Base-by-base conservation (phyloP, 2,113 vertebrate genomes). In the Isurus oxyrinchus region DNA sequence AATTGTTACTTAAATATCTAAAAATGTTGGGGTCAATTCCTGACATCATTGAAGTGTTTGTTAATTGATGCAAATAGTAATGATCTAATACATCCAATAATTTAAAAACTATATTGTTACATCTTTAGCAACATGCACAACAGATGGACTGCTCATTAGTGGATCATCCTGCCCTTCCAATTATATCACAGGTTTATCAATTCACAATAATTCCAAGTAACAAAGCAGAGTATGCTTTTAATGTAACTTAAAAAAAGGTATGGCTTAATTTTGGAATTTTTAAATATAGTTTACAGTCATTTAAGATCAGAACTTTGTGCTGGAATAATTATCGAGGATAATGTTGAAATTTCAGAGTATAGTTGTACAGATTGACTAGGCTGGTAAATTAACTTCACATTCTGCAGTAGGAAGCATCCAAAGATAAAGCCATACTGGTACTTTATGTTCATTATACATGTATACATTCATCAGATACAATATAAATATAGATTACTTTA, bases 401-500 rank as follows among this genome's bases (percentile, higher is more conserved):
- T 23, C 35, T n/a, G 44, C 59, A 87, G 23, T 2, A 44, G 31
- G 16, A 86, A 25, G 3, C 3, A 55, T 59, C 44, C n/a, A 90
- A 63, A 69, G 57, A 5, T 96, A 10, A 23, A 96, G 23, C 8
- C 55, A 4, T 49, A 53, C 13, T 55, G 63, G 7, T 35, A 53
- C 27, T 67, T 40, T 96, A 94, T 67, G 8, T 67, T 90, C 23
- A 90, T 40, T 95, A n/a, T 66, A 49, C n/a, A n/a, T n/a, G 14
- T 63, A 0, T 66, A 44, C 25, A 96, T 3, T 96, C 96, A 31
- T 76, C 88, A 96, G 11, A 35, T 88, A 96, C 88, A 96, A 91
- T 96, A 44, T 95, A 96, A 67, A 8, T 57, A 96, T 90, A 96
- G 79, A 96, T 57, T 95, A 86, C 97, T 57, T 97, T 49, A 96